phyloP scores from a whole-genome alignment of 2,113 vertebrate species.

The Indri indri region DNA sequence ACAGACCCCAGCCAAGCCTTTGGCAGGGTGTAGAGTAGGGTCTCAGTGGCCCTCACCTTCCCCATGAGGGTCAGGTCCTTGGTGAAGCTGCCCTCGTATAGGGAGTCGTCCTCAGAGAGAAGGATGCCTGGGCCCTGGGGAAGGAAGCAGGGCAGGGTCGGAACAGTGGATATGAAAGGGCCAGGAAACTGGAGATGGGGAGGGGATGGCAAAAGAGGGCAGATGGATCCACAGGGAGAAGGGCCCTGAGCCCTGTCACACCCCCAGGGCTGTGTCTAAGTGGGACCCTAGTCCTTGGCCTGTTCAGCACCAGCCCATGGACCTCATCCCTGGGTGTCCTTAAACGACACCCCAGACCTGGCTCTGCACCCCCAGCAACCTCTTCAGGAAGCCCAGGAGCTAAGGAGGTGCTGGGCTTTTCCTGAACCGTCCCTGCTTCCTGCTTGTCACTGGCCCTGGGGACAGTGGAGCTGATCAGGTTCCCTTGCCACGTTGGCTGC shows the following conservation, averaged over 20 bases:
- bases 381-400: not conserved
- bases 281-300: not conserved
- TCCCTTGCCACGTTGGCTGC: not conserved
- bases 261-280: not conserved
- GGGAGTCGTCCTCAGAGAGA: slow-evolving; percentile 83
- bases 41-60: slow-evolving; percentile 79
- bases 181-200: not conserved
- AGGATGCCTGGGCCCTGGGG: slow-evolving; percentile 84
- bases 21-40: accelerated
- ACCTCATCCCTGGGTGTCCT: too few species aligned
- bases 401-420: not conserved
- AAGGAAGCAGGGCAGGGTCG: not conserved
- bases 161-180: not conserved
- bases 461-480: too few species aligned
- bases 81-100: slow-evolving; percentile 85
- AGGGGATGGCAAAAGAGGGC: accelerated
- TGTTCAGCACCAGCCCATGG: not conserved
- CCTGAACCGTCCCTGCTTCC: not conserved
- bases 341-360: not conserved
- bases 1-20: not conserved
- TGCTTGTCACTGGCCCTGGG: not conserved
- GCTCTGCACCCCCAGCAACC: not conserved
- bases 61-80: slow-evolving; percentile 79
- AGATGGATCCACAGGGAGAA: not conserved
- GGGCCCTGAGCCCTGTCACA: not conserved